phyloP scores from a whole-genome alignment of 37 sponge, comb jelly and placozoan genomes.

The Aphrocallistes beatrix region DNA sequence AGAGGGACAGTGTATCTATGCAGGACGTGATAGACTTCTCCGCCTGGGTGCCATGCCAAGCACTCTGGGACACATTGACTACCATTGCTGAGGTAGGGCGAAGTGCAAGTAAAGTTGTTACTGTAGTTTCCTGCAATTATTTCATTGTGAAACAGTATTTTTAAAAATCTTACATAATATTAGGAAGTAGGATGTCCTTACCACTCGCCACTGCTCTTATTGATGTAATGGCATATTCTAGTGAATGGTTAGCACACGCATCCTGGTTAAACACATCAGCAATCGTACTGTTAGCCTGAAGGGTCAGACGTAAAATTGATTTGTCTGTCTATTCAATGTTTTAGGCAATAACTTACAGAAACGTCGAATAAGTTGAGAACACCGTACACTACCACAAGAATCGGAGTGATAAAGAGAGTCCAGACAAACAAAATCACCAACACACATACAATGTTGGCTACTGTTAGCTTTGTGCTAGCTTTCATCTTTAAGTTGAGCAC shows the following conservation, averaged over 20 bases:
- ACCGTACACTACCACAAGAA: not conserved
- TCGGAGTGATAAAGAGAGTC: not conserved
- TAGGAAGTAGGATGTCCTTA: too few species aligned
- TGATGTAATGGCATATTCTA: not conserved
- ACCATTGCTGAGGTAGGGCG: slow-evolving; percentile 6
- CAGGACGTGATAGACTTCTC: not conserved
- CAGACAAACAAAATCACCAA: not conserved
- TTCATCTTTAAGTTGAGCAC: not conserved
- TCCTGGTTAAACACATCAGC: not conserved
- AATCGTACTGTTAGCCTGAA: not conserved
- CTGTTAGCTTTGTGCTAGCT: not conserved
- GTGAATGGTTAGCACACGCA: not conserved
- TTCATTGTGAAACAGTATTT: too few species aligned
- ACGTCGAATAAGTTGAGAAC: not conserved
- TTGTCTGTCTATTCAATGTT: too few species aligned
- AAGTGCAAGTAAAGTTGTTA: not conserved
- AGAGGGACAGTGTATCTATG: not conserved
- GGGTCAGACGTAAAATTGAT: too few species aligned
- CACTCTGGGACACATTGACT: not conserved
- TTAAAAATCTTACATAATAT: too few species aligned
- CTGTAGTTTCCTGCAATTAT: too few species aligned
- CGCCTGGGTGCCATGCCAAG: not conserved
- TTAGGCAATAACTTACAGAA: not conserved
- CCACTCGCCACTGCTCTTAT: not conserved
- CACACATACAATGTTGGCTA: not conserved